Evolutionary conservation across 2,797 vertebrate genomes (phyloP), one percentile per base, ranked within the genome.

Genomic region (Protosalanx chinensis): DNA sequence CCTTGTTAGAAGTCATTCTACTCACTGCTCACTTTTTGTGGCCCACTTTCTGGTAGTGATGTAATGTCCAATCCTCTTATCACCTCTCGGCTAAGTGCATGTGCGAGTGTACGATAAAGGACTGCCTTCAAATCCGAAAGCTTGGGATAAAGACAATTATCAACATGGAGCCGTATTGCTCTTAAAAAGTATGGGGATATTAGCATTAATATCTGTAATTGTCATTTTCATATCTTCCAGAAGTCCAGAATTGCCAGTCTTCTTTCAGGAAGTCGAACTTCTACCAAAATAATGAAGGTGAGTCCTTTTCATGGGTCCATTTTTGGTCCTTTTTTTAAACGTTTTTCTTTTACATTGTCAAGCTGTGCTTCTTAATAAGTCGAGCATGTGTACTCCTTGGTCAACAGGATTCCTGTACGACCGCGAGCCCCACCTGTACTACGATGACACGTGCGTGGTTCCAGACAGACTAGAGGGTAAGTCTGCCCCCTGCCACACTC

Each of bases 181-280:
- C 4, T 8, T 56, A 56, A 16, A 56, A 56, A 56, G 18, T 56
- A 56, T 56, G 4, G 6, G 51, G 16, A 56, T 56, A 16, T 56
- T 16, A 56, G 20, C 30, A 64, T 53, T 23, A 33, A 27, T 15
- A 33, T 5, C 46, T 30, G 35, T 30, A 10, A 10, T 59, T 18
- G 27, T 51, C 59, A 15, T 32, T 78, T 72, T 86, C 68, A 1
- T 83, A 18, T 79, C 65, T 90, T 86, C 29, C 89, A 98, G 96
- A 97, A 87, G 93, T 95, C 89, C 95, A 95, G 88, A 95, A 93
- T 81, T 98, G 96, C 87, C 96, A 95, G 84, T 94, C 95, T 8
- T 91, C 93, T 0, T 97, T 94, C 79, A 88, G 94, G 76, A 94
- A 93, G 81, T 87, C 93, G 46, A 86, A 83, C 2, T 86, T 95